These are phyloP conservation scores for Naso thynnoides DNA, from an alignment of 2,797 vertebrate genomes.

Conservation along the genomic window DNA sequence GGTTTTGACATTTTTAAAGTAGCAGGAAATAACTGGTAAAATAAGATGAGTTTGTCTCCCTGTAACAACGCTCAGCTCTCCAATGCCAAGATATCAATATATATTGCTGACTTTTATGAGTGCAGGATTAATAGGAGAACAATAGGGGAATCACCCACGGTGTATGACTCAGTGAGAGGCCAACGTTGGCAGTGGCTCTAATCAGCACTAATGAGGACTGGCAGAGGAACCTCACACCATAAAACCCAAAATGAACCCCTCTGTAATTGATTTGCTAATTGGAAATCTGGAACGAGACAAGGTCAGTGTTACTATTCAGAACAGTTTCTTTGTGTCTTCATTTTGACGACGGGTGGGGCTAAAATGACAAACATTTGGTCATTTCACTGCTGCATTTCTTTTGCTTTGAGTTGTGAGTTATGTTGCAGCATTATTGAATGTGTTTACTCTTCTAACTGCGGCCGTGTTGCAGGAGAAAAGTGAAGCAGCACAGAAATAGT, in stretches of 20 bases:
- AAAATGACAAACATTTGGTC: constrained; percentile 22
- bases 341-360: constrained; percentile 13
- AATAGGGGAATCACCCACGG: constrained; percentile 40
- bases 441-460: background rate
- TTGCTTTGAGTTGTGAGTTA: background rate
- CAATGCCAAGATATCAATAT: constrained; percentile 13
- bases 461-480: constrained; percentile 42
- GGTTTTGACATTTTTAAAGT: background rate
- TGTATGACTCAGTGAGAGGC: constrained; percentile 43
- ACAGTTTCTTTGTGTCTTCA: constrained; percentile 30
- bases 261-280: constrained; percentile 90
- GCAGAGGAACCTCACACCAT: constrained; percentile 81
- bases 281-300: constrained; percentile 84
- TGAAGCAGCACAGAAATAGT: constrained; percentile 52
- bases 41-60: background rate
- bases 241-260: constrained; percentile 83
- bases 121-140: constrained; percentile 32
- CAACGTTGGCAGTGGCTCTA: constrained; percentile 78
- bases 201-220: constrained; percentile 90
- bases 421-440: constrained; percentile 1
- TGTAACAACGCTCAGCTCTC: constrained; percentile 2
- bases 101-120: constrained; percentile 31
- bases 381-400: constrained; percentile 1
- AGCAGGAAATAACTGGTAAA: background rate
- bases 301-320: constrained; percentile 63